phyloP scores from a whole-genome alignment of 1,140 invertebrate genomes.

The Neocloeon triangulifer region DNA sequence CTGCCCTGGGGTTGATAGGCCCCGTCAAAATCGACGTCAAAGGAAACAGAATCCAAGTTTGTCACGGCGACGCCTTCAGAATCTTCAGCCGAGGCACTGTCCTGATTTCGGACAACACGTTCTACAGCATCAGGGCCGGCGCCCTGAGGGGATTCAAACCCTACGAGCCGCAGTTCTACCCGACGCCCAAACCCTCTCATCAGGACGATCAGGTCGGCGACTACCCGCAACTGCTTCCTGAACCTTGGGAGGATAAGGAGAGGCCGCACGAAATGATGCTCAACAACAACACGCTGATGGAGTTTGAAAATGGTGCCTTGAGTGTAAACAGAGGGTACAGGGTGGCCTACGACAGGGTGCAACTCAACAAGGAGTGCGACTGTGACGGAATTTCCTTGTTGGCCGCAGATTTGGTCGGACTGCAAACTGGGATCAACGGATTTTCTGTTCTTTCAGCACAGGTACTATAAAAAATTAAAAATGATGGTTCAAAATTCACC shows the following conservation, averaged over 20 bases:
- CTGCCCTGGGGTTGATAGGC: slow-evolving; percentile 30
- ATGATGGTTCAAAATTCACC: too few species aligned
- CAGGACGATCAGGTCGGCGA: slow-evolving; percentile 2
- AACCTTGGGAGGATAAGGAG: too few species aligned
- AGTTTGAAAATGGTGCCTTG: slow-evolving; percentile 29
- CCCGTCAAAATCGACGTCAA: slow-evolving; percentile 31
- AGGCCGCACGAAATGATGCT: slow-evolving; percentile 28
- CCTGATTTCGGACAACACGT: slow-evolving; percentile 37
- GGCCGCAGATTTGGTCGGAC: too few species aligned
- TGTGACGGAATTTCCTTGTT: too few species aligned
- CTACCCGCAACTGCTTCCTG: too few species aligned
- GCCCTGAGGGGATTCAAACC: slow-evolving; percentile 33
- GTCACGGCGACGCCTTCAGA: slow-evolving; percentile 37
- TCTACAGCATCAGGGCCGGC: slow-evolving; percentile 26
- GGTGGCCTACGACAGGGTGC: too few species aligned
- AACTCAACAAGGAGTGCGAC: too few species aligned
- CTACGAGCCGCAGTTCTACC: slow-evolving; percentile 15
- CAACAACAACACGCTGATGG: slow-evolving; percentile 33
- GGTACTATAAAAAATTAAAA: too few species aligned
- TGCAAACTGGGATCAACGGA: too few species aligned
- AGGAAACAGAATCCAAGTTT: slow-evolving; percentile 31
- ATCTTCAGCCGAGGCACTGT: slow-evolving; percentile 32
- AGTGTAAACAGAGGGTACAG: slow-evolving; percentile 33
- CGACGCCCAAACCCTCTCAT: neutral
- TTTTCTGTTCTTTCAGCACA: too few species aligned